phyloP scores from a whole-genome alignment of 2,888 invertebrate species.

The Drosophila cracens region DNA sequence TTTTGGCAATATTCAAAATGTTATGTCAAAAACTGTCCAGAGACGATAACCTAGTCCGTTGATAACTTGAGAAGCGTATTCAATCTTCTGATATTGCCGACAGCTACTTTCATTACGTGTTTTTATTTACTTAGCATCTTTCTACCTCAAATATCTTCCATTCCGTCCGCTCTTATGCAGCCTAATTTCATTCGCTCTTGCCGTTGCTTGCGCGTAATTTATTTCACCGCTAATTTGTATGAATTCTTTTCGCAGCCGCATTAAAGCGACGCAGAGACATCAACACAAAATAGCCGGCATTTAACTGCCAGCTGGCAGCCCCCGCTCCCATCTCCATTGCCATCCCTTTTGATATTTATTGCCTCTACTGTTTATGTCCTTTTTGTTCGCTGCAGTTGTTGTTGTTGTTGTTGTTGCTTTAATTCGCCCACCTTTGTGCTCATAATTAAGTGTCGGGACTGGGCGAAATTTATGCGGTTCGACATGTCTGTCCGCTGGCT shows the following conservation, averaged over 20 bases:
- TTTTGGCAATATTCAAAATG: background rate
- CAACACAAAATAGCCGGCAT: constrained; percentile 54
- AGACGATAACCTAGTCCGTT: background rate
- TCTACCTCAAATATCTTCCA: constrained; percentile 29
- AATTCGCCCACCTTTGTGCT: constrained; percentile 54
- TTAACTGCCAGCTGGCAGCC: constrained; percentile 36
- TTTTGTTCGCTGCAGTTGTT: constrained; percentile 16
- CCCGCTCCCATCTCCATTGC: background rate
- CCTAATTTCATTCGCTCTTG: constrained; percentile 68
- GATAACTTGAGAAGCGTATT: constrained; percentile 22
- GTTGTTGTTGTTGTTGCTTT: constrained; percentile 20
- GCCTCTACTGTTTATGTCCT: constrained; percentile 30
- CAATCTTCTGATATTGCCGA: background rate
- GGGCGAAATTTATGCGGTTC: constrained; percentile 26
- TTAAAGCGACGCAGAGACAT: constrained; percentile 55
- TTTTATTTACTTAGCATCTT: constrained; percentile 53
- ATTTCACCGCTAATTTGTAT: constrained; percentile 77
- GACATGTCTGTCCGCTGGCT: constrained; percentile 12
- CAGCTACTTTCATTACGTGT: background rate
- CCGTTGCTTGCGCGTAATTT: constrained; percentile 56
- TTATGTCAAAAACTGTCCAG: background rate
- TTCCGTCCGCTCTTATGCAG: constrained; percentile 22
- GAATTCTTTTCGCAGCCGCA: constrained; percentile 65
- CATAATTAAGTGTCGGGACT: constrained; percentile 72
- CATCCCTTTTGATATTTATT: constrained; percentile 31